These are phyloP conservation scores for Hemaris fuciformis DNA, from an alignment of 2,888 invertebrate genomes.

Conservation along the genomic window DNA sequence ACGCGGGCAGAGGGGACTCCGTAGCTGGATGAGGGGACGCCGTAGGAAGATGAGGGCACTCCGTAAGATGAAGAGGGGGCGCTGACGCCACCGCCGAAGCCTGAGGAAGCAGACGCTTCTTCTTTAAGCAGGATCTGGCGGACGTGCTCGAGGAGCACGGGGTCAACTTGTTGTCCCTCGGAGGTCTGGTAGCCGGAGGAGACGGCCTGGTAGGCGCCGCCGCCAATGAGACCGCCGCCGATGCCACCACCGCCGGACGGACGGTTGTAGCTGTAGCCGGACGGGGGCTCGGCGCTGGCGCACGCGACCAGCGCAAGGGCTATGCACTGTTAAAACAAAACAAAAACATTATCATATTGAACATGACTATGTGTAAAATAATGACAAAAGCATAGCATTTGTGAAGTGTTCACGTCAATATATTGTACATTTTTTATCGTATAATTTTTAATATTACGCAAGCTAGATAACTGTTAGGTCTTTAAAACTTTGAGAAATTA, in stretches of 20 bases:
- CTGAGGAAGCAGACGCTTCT: constrained; percentile 83
- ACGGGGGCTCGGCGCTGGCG: constrained; percentile 88
- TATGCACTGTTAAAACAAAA: constrained; percentile 85
- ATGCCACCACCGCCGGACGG: constrained; percentile 80
- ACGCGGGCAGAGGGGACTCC: constrained; percentile 80
- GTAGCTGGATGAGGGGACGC: constrained; percentile 83
- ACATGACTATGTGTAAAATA: too few relatives aligned
- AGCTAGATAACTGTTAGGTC: too few relatives aligned
- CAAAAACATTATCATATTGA: constrained; percentile 18
- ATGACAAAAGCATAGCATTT: neutral
- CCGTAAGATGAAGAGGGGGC: constrained; percentile 86
- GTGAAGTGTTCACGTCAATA: neutral
- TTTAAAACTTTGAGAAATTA: too few relatives aligned
- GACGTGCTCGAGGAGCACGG: constrained; percentile 90
- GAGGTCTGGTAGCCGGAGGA: constrained; percentile 90
- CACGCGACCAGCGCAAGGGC: constrained; percentile 89
- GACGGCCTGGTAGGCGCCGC: constrained; percentile 88
- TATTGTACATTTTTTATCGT: too few relatives aligned
- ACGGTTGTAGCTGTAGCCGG: constrained; percentile 88
- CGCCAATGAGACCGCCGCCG: constrained; percentile 71
- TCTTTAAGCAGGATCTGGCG: constrained; percentile 92
- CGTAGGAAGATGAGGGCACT: constrained; percentile 82
- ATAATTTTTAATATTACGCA: too few relatives aligned
- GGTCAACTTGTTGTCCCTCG: constrained; percentile 91
- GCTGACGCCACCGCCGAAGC: constrained; percentile 83